A percentile compares a stretch with the other conserved stretches of the same genome.
Evolutionary conservation across 2,113 vertebrate genomes (phyloP).

Genomic region (Rhodinocichla rosea): DNA sequence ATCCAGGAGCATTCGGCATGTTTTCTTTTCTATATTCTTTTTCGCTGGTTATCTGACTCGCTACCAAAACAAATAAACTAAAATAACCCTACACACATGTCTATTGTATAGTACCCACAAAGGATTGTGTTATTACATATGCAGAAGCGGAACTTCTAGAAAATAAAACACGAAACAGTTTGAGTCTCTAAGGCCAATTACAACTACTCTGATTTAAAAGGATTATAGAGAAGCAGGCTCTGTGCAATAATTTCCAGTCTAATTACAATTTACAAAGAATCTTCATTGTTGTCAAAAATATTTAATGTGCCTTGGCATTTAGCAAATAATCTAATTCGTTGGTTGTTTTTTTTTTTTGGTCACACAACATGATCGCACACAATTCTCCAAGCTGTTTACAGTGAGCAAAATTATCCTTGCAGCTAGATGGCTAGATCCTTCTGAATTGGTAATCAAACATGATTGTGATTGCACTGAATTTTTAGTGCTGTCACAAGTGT

Average conservation of each 20-base stretch:
- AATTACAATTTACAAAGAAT: conserved; percentile 76
- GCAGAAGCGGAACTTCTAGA: conserved; percentile 70
- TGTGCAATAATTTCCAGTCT: conserved; percentile 74
- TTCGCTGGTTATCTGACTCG: conserved; percentile 50
- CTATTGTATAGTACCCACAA: conserved; percentile 51
- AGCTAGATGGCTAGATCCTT: conserved; percentile 57
- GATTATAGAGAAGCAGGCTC: conserved; percentile 69
- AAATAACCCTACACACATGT: conserved; percentile 58
- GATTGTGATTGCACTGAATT: conserved; percentile 61
- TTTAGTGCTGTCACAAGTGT: conserved; percentile 49
- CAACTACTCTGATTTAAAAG: conserved; percentile 74
- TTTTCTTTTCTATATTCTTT: conserved; percentile 35
- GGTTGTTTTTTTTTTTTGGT: conserved; percentile 47
- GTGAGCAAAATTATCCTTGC: conserved; percentile 62
- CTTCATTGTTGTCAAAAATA: conserved; percentile 75
- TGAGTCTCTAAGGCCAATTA: conserved; percentile 75
- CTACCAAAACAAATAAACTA: conserved; percentile 67
- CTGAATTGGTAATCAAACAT: conserved; percentile 64
- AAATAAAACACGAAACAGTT: conserved; percentile 66
- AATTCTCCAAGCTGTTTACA: conserved; percentile 69
- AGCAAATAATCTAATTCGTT: conserved; percentile 70
- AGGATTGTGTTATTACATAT: conserved; percentile 69
- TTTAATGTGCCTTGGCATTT: conserved; percentile 72
- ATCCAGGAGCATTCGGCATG: background rate
- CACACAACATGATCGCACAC: conserved; percentile 68